phyloP scores from a whole-genome alignment of 2,888 invertebrate genomes.

The Polietes domitor region DNA sequence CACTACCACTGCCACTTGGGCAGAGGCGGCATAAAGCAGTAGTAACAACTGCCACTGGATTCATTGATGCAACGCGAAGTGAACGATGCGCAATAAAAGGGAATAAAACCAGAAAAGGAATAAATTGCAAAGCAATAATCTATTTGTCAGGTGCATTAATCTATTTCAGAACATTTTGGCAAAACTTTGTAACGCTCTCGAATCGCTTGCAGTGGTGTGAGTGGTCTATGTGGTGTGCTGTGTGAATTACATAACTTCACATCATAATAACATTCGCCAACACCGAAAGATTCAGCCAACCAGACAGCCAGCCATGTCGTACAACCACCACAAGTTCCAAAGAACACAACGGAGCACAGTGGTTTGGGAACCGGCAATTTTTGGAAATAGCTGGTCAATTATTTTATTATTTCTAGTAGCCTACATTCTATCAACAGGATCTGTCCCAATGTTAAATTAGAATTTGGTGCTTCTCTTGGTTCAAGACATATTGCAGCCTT shows the following conservation, averaged over 20 bases:
- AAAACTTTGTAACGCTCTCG: slow-evolving; percentile 44
- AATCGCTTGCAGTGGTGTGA: neutral
- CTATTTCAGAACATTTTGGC: slow-evolving; percentile 54
- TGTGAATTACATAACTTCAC: slow-evolving; percentile 21
- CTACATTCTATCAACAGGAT: too few relatives aligned
- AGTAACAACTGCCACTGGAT: neutral
- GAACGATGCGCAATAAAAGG: slow-evolving; percentile 18
- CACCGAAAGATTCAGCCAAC: slow-evolving; percentile 44
- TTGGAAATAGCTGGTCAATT: too few relatives aligned
- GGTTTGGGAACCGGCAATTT: too few relatives aligned
- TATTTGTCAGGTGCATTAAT: slow-evolving; percentile 62
- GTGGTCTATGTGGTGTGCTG: slow-evolving; percentile 3
- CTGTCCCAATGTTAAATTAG: too few relatives aligned
- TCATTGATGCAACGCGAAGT: neutral
- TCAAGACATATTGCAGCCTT: too few relatives aligned
- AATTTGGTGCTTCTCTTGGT: too few relatives aligned
- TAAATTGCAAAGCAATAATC: slow-evolving; percentile 58
- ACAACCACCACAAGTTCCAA: neutral
- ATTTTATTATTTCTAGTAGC: too few relatives aligned
- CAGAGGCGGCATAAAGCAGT: slow-evolving; percentile 6
- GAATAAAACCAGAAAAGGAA: slow-evolving; percentile 28
- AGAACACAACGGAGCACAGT: neutral
- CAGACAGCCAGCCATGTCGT: neutral
- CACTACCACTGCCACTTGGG: slow-evolving; percentile 7
- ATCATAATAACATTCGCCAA: slow-evolving; percentile 43